Base-by-base conservation (phyloP, 2,888 invertebrate species). In the Peribatodes rhomboidaria region DNA sequence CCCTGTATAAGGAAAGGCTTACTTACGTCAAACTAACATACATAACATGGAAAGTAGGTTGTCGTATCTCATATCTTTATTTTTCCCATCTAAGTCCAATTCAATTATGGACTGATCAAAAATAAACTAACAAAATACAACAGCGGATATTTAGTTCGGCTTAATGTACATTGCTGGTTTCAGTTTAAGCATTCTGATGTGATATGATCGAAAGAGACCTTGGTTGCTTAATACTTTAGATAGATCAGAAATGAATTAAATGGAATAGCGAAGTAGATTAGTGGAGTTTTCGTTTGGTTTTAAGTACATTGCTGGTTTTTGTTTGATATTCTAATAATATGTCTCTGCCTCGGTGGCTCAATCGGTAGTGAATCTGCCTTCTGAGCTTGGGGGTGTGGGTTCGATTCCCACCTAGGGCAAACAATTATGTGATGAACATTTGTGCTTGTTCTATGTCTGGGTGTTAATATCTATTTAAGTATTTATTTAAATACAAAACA, bases 21-120 rank as follows among this genome's bases (percentile, higher is more conserved):
- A 22, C 35, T 50, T 50, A 35, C 33, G 13, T 50, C 18, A 11
- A 18, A n/a, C 42, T 33, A 55, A 59, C 59, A 53, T 22, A 61
- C 59, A 53, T 35, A 61, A 55, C 39, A 49, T 35, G 41, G 50
- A 56, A 62, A 62, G 62, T 56, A 44, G 62, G 55, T 27, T 31
- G 16, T n/a, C 0, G 11, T 42, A 41, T 56, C 27, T 62, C 61
- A 50, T 62, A 44, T 57, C 44, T 64, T 35, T 64, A 63, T 63
- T 64, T 59, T 52, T 56, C 58, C 54, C 64, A 54, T 59, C 59
- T 41, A 63, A 68, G 50, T 69, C 41, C 37, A 53, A 63, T 66
- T 64, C 67, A 69, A 69, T 71, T 65, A 69, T 22, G 20, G 41
- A 68, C 18, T 53, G 61, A 54, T 55, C 47, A 61, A 69, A 71